Evolutionary conservation across 2,113 vertebrate species (phyloP).

Genomic region (Vulpes vulpes): DNA sequence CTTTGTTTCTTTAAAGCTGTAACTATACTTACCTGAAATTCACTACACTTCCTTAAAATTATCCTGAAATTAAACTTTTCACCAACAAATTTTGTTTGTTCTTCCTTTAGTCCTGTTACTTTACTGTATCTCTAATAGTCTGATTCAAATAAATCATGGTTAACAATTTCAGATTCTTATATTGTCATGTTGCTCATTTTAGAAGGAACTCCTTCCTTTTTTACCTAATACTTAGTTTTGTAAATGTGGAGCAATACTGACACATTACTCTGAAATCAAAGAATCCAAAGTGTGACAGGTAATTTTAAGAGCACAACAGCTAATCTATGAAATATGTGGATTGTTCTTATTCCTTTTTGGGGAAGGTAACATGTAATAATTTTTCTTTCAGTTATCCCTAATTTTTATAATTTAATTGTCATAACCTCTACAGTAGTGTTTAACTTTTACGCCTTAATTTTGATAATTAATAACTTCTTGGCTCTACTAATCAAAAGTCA

Average conservation of each 20-base stretch:
- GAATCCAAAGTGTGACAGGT: not conserved
- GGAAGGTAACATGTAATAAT: not conserved
- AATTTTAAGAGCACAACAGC: not conserved
- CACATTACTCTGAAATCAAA: not conserved
- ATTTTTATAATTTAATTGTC: not conserved
- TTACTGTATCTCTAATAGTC: not conserved
- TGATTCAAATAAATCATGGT: not conserved
- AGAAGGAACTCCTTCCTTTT: not conserved
- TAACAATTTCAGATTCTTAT: not conserved
- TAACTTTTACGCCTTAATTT: not conserved
- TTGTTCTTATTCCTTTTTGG: not conserved
- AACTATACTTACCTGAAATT: slow-evolving; percentile 17
- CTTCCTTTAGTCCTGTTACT: not conserved
- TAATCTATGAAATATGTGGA: not conserved
- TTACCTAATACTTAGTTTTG: not conserved
- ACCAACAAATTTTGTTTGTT: not conserved
- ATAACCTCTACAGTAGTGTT: not conserved
- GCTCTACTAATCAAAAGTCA: not conserved
- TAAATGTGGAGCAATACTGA: not conserved
- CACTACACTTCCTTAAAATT: not conserved
- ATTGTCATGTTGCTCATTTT: not conserved
- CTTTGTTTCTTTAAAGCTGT: not conserved
- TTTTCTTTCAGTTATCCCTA: not conserved
- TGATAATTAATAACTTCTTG: not conserved
- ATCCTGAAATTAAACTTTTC: slow-evolving; percentile 29